Conservation (phyloP, 2,888 invertebrate genomes). For the Molorchus minor region DNA sequence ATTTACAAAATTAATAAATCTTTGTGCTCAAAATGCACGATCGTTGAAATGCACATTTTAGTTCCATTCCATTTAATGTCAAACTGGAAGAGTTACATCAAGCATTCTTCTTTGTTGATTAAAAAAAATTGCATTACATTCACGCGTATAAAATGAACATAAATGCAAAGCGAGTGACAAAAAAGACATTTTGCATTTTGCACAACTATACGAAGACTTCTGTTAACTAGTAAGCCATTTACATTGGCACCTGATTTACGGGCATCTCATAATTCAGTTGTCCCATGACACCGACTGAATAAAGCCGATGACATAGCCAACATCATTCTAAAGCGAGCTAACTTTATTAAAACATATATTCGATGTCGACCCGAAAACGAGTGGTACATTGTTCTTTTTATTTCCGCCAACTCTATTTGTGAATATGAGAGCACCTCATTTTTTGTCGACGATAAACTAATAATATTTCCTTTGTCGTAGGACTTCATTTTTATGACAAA, state of each 20-base stretch:
- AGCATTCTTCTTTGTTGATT: too few relatives aligned
- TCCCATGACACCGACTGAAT: slow-evolving; percentile 18
- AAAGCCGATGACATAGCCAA: slow-evolving; percentile 15
- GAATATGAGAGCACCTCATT: neutral
- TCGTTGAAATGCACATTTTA: too few relatives aligned
- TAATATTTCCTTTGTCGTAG: slow-evolving; percentile 1
- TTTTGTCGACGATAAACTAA: slow-evolving; percentile 18
- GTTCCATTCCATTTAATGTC: too few relatives aligned
- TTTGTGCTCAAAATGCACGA: too few relatives aligned
- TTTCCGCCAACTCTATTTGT: slow-evolving; percentile 15
- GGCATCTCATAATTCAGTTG: slow-evolving; percentile 16
- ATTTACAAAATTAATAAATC: too few relatives aligned
- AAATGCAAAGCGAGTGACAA: too few relatives aligned
- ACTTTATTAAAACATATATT: slow-evolving; percentile 31
- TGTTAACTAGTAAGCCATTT: slow-evolving; percentile 9
- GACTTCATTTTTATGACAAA: slow-evolving; percentile 5
- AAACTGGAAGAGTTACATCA: too few relatives aligned
- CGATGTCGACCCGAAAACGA: slow-evolving; percentile 8
- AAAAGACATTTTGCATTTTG: neutral
- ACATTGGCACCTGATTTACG: slow-evolving; percentile 19
- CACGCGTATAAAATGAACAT: too few relatives aligned
- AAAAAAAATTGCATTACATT: too few relatives aligned
- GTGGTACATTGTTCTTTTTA: slow-evolving; percentile 2
- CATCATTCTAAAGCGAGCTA: slow-evolving; percentile 11
- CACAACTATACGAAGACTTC: neutral